Conservation (phyloP, 2,113 vertebrate species). For the Antechinus flavipes region DNA sequence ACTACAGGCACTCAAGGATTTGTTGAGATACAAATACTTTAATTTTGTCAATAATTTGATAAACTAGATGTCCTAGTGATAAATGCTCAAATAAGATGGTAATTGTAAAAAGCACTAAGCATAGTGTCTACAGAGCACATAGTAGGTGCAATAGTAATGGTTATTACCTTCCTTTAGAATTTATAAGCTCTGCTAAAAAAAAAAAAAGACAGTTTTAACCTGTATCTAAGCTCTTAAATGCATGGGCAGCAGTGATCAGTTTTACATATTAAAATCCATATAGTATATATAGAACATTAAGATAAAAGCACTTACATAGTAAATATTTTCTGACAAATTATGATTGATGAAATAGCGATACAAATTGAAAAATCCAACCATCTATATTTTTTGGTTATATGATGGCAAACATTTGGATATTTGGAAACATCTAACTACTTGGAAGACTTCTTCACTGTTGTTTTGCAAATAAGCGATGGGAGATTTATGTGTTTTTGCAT, state of each 20-base stretch:
- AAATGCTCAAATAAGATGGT: not conserved
- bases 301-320: constrained; percentile 11
- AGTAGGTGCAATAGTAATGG: not conserved
- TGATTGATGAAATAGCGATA: constrained; percentile 45
- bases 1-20: not conserved
- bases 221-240: not conserved
- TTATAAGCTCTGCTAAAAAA: constrained; percentile 7
- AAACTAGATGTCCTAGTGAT: not conserved
- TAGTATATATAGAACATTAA: not conserved
- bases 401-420: constrained; percentile 10
- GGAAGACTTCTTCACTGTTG: constrained; percentile 16
- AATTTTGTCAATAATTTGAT: not conserved
- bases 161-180: not conserved
- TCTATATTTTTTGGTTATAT: not conserved
- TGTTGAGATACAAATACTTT: not conserved
- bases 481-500: constrained; percentile 61
- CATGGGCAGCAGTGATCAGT: not conserved
- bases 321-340: constrained; percentile 36
- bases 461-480: not conserved
- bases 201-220: not conserved
- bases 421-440: constrained; percentile 23
- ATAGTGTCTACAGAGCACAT: not conserved
- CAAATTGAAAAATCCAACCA: constrained; percentile 4
- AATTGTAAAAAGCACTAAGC: not conserved
- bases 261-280: not conserved